Percentiles rank a stretch among this genome's conserved stretches.
phyloP scores from a whole-genome alignment of 2,113 vertebrate species.

The Colistium nudipinnis region DNA sequence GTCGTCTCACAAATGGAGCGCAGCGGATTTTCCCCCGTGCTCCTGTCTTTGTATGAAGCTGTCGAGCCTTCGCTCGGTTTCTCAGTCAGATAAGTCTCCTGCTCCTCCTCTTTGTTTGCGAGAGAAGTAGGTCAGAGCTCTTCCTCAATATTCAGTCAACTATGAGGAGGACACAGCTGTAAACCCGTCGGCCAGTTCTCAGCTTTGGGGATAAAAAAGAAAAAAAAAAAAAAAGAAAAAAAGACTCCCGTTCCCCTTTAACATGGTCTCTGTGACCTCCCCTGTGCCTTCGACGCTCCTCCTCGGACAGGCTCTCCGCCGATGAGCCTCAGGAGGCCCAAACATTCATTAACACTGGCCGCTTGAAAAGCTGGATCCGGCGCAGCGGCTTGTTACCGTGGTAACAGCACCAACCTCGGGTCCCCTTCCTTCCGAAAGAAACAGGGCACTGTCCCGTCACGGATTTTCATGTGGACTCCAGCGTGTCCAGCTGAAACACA shows the following conservation, averaged over 20 bases:
- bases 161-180: conserved; percentile 14
- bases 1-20: conserved; percentile 66
- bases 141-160: conserved; percentile 30
- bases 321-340: conserved; percentile 55
- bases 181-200: conserved; percentile 29
- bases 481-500: conserved; percentile 95
- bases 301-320: conserved; percentile 49
- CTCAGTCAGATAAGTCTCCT: conserved; percentile 50
- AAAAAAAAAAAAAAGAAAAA: conserved; percentile 18
- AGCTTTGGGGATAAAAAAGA: conserved; percentile 31
- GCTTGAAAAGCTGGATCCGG: conserved; percentile 26
- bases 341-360: conserved; percentile 75
- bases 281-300: conserved; percentile 29
- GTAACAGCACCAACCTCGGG: conserved; percentile 48
- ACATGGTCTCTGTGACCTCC: conserved; percentile 48
- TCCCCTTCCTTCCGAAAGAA: not conserved
- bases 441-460: conserved; percentile 12
- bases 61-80: conserved; percentile 50
- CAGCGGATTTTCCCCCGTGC: conserved; percentile 52
- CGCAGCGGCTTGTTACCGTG: conserved; percentile 53
- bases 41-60: conserved; percentile 84
- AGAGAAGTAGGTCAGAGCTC: conserved; percentile 35
- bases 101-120: conserved; percentile 25
- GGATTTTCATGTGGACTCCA: conserved; percentile 94
- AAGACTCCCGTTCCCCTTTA: conserved; percentile 20